phyloP scores from a whole-genome alignment of 2,797 vertebrate genomes.

The Glyptemys insculpta region DNA sequence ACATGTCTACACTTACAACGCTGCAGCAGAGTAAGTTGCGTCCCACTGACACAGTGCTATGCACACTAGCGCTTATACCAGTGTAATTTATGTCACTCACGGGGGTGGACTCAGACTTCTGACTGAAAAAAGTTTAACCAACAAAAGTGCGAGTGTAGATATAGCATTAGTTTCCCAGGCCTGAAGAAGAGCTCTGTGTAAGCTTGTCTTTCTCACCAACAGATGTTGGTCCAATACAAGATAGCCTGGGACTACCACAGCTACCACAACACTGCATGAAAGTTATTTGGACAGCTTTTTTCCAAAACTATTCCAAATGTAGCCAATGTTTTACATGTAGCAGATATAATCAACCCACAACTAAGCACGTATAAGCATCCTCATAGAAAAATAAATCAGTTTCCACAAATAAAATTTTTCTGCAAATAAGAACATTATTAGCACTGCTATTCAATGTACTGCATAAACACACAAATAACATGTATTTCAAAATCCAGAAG shows the following conservation, averaged over 20 bases:
- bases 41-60: too few species aligned
- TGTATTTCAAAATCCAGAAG: neutral
- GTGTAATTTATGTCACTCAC: too few species aligned
- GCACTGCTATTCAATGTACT: neutral
- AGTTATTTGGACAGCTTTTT: constrained; percentile 8
- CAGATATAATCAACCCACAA: neutral
- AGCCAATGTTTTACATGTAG: neutral
- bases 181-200: too few species aligned
- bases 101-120: too few species aligned
- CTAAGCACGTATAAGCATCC: neutral
- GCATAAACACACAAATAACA: neutral
- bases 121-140: too few species aligned
- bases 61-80: too few species aligned
- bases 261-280: neutral
- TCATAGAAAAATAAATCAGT: neutral
- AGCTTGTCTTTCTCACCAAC: too few species aligned
- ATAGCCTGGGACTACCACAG: neutral
- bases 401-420: neutral
- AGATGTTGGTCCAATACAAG: too few species aligned
- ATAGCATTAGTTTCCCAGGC: too few species aligned
- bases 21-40: too few species aligned
- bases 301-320: neutral
- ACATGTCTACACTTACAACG: too few species aligned
- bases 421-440: neutral
- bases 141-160: too few species aligned